Conservation (phyloP, 2,797 vertebrate species). For the Acrocephalus scirpaceus region DNA sequence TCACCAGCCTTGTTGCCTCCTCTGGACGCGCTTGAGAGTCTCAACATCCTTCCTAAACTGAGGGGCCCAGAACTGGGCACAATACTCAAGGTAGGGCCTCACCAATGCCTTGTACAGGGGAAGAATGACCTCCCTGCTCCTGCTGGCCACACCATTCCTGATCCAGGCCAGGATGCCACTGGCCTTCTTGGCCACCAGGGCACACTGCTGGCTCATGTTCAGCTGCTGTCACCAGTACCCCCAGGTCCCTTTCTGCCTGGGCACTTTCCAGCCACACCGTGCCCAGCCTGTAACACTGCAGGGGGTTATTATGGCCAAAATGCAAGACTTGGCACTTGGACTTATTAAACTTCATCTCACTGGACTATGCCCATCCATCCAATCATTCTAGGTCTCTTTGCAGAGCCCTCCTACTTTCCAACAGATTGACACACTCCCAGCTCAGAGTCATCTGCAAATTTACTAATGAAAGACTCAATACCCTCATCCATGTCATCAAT, state of each 20-base stretch:
- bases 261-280: not conserved
- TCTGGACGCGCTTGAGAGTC: not conserved
- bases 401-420: not conserved
- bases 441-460: not conserved
- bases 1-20: not conserved
- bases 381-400: not conserved
- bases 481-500: not conserved
- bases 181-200: not conserved
- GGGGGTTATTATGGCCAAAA: not conserved
- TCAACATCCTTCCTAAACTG: not conserved
- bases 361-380: not conserved
- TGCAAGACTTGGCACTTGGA: not conserved
- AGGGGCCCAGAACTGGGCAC: not conserved
- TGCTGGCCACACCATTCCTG: not conserved
- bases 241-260: not conserved
- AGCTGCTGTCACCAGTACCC: not conserved
- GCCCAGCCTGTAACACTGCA: not conserved
- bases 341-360: not conserved
- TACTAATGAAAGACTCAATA: not conserved
- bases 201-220: not conserved
- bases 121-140: not conserved
- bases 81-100: not conserved
- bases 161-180: not conserved
- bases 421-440: not conserved
- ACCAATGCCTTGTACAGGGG: not conserved